These are phyloP conservation scores for Vidua macroura DNA, from an alignment of 2,113 vertebrate genomes.

Conservation along the genomic window DNA sequence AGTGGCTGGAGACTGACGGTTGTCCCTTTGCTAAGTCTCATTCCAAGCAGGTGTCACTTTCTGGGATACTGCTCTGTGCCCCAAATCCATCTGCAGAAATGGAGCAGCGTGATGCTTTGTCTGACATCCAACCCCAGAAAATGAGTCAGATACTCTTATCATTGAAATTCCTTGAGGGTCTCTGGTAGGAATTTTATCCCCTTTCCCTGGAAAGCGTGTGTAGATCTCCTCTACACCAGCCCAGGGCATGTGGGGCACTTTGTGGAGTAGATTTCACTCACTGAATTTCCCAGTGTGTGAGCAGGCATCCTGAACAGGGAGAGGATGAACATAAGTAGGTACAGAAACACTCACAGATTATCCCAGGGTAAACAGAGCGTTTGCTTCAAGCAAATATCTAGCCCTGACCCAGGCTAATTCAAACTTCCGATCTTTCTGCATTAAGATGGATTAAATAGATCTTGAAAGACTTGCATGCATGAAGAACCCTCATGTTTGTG, in stretches of 20 bases:
- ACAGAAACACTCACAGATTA: neutral
- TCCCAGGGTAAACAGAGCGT: neutral
- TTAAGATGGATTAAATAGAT: neutral
- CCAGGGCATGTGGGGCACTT: neutral
- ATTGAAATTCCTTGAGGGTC: neutral
- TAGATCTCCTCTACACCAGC: neutral
- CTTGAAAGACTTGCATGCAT: neutral
- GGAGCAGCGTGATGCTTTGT: neutral
- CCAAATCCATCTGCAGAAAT: neutral
- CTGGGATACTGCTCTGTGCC: neutral
- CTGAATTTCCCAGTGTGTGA: neutral
- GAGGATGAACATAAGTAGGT: neutral
- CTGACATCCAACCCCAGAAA: neutral
- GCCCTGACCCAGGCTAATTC: neutral
- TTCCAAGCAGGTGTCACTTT: neutral
- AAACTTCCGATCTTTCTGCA: neutral
- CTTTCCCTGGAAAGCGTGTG: fast-evolving
- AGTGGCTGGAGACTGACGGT: neutral
- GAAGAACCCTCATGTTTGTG: neutral
- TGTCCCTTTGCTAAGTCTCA: neutral
- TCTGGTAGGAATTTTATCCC: neutral
- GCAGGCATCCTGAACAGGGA: neutral
- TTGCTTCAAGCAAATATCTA: neutral
- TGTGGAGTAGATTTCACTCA: neutral
- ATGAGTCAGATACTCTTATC: neutral